These are phyloP conservation scores for Phortica magna DNA, from an alignment of 2,888 invertebrate genomes.

Conservation along the genomic window DNA sequence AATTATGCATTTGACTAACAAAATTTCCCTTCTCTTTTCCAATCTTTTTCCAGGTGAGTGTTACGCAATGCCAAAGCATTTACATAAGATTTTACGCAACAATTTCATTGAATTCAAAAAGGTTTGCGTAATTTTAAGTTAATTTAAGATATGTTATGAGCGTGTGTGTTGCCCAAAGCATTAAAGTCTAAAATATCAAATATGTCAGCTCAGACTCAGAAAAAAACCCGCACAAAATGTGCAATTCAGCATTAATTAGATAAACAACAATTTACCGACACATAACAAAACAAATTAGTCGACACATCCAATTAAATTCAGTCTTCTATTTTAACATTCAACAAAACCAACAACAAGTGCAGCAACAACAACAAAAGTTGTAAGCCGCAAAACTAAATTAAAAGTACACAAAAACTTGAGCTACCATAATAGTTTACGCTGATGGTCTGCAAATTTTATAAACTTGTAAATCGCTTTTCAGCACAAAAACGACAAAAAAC, in stretches of 20 bases:
- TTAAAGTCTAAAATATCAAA: not conserved
- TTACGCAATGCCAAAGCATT: not conserved
- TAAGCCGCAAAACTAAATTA: constrained; percentile 19
- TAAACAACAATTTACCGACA: not conserved
- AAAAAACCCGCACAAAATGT: too few species aligned
- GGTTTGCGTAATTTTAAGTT: not conserved
- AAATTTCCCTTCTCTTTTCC: not conserved
- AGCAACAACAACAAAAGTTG: not conserved
- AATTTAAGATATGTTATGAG: not conserved
- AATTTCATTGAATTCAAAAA: not conserved
- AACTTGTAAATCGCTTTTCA: constrained; percentile 12
- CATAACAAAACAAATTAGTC: constrained; percentile 1
- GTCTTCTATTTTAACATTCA: not conserved
- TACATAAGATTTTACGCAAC: not conserved
- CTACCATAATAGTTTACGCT: not conserved
- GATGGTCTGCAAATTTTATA: constrained; percentile 18
- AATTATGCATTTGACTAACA: not conserved
- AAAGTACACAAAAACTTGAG: constrained; percentile 18
- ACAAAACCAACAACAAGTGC: not conserved
- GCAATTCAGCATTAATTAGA: not conserved
- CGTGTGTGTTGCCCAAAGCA: too few species aligned
- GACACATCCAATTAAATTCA: not conserved
- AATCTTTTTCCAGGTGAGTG: not conserved
- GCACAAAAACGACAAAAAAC: not conserved
- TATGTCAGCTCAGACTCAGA: too few species aligned